Conservation (phyloP, 2,797 vertebrate genomes). For the Perodicticus potto region DNA sequence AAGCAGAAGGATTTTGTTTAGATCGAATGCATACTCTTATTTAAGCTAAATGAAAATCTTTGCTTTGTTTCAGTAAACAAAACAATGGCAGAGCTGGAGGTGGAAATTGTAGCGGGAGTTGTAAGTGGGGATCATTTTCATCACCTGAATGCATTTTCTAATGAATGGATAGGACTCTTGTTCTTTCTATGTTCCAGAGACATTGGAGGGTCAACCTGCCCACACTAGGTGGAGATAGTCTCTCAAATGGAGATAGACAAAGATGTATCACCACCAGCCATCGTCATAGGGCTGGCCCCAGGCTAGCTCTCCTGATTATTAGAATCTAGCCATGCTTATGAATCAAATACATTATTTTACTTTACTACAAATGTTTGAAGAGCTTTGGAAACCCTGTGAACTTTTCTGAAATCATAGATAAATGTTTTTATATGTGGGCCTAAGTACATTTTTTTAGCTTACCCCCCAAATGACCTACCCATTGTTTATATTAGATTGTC, state of each 20-base stretch:
- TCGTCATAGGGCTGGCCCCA: background rate
- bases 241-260: background rate
- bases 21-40: background rate
- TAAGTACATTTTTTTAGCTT: background rate
- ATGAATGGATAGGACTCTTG: background rate
- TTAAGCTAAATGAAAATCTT: background rate
- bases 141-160: background rate
- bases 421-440: background rate
- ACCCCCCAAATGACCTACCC: background rate
- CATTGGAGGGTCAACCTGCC: background rate
- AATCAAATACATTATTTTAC: conserved; percentile 18
- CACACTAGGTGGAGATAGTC: background rate
- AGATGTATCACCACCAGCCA: background rate
- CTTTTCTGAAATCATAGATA: background rate
- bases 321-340: background rate
- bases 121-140: background rate
- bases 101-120: background rate
- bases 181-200: background rate
- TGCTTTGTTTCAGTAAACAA: background rate
- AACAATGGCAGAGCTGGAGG: background rate
- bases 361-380: conserved; percentile 34
- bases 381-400: background rate
- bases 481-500: background rate
- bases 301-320: background rate
- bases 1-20: background rate